Evolutionary conservation across 1,140 invertebrate genomes (phyloP).

Genomic region (Drosophila kepulauana): DNA sequence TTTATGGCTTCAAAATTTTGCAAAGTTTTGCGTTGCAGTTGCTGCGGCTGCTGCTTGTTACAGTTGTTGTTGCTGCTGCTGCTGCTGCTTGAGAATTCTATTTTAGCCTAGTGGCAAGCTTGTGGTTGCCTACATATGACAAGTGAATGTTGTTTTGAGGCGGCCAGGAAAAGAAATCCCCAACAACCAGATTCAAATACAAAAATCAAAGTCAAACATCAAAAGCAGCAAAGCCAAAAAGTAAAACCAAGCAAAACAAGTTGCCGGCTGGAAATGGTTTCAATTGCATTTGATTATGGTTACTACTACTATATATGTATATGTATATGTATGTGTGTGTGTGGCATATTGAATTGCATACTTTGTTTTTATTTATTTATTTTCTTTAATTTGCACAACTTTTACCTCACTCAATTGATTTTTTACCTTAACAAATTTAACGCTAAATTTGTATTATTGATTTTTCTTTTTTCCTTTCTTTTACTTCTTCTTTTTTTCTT

Average conservation of each 20-base stretch:
- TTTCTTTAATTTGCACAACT: conserved; percentile 66
- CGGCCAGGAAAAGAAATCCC: conserved; percentile 58
- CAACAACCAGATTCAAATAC: conserved; percentile 15
- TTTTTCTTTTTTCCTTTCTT: conserved; percentile 20
- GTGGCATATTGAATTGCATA: conserved; percentile 7
- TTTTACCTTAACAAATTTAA: conserved; percentile 40
- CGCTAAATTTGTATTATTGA: conserved; percentile 44
- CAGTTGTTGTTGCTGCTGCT: conserved; percentile 11
- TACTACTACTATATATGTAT: conserved; percentile 15
- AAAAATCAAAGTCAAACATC: conserved; percentile 31
- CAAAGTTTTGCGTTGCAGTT: conserved; percentile 32
- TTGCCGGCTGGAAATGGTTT: conserved; percentile 38
- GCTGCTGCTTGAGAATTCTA: conserved; percentile 58
- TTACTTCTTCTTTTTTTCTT: conserved; percentile 28
- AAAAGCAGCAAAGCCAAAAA: conserved; percentile 34
- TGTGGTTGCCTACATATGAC: conserved; percentile 59
- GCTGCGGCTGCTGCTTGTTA: background rate
- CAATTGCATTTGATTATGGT: conserved; percentile 28
- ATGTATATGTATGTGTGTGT: background rate
- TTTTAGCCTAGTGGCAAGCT: conserved; percentile 56
- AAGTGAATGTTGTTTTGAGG: conserved; percentile 79
- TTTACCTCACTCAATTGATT: conserved; percentile 67
- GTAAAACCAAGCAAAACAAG: conserved; percentile 50
- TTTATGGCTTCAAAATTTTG: conserved; percentile 40
- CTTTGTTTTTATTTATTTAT: conserved; percentile 22